Percentiles rank a stretch among this genome's conserved stretches.
Evolutionary conservation across 2,888 invertebrate species (phyloP).

Genomic region (Agrotis ipsilon): DNA sequence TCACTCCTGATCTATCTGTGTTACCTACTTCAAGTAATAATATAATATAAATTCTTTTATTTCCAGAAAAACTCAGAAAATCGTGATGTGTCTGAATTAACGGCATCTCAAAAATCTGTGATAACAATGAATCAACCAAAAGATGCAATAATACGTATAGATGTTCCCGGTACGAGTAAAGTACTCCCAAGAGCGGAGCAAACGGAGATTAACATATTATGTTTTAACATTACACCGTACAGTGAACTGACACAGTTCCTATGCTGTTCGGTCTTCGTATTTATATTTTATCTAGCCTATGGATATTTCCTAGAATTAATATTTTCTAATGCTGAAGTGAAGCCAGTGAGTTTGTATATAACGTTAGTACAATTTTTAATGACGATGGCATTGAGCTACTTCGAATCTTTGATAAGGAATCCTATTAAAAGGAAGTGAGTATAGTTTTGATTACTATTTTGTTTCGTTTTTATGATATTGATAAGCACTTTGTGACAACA

Average conservation of each 20-base stretch:
- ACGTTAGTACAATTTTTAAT: constrained; percentile 97
- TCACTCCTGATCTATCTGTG: not conserved
- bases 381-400: constrained; percentile 95
- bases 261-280: constrained; percentile 95
- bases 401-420: constrained; percentile 93
- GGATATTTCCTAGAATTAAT: constrained; percentile 98
- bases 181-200: constrained; percentile 65
- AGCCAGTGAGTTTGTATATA: constrained; percentile 97
- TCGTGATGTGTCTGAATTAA: constrained; percentile 37
- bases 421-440: constrained; percentile 91
- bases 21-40: not conserved
- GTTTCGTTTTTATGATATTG: not conserved
- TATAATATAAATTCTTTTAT: not conserved
- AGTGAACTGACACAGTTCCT: constrained; percentile 94
- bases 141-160: constrained; percentile 82
- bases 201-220: constrained; percentile 92
- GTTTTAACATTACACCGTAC: constrained; percentile 93
- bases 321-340: constrained; percentile 97
- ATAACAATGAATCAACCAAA: constrained; percentile 72
- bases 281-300: constrained; percentile 97
- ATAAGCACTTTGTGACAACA: not conserved
- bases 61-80: constrained; percentile 42
- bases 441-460: constrained; percentile 51
- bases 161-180: constrained; percentile 66
- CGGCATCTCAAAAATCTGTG: constrained; percentile 35